Base-by-base conservation (phyloP, 1,140 invertebrate genomes). In the Drosophila pseudoananassae region DNA sequence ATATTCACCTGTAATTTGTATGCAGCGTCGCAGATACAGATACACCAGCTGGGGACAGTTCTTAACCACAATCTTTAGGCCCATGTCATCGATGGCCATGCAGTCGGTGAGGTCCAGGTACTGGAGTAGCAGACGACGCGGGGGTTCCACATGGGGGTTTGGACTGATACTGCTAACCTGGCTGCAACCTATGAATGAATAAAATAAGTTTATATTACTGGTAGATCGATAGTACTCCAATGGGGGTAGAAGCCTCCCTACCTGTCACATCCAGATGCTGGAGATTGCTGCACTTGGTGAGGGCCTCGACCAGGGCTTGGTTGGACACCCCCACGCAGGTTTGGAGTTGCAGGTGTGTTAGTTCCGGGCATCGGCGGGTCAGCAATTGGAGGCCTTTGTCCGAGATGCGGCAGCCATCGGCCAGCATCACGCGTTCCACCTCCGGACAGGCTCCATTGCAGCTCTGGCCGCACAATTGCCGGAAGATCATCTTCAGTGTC, bases 81-180 rank as follows among this genome's bases (percentile, higher is more conserved):
- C 97, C 17, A 94, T 94, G 90, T 98, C 97, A 68, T 97, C 96
- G 2, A 98, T 93, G 7, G 93, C 93, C 38, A 94, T 93, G 88
- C 97, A 98, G 92, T 98, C 97, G 8, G 97, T 98, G 47, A 98
- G 93, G 92, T 97, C 96, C 59, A 97, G 91, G 78, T 95, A 95
- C 75, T 96, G 95, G 6, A 96, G 79, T 15, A 94, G 92, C n/a
- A 96, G 81, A 17, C 93, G 93, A 54, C 93, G 92, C n/a, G 93
- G 93, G 27, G 94, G 93, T 47, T 95, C 94, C 17, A 94, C 92
- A 6, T 94, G 94, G 7, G 94, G 93, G 68, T 94, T 95, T 10
- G 96, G 92, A 72, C 94, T 94, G 10, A 96, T 93, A 79, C 95
- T 95, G 14, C 94, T 95, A 45, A 97, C 93, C 90, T 95, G 92